phyloP scores from a whole-genome alignment of 2,797 vertebrate species.

The Megaceryle alcyon region DNA sequence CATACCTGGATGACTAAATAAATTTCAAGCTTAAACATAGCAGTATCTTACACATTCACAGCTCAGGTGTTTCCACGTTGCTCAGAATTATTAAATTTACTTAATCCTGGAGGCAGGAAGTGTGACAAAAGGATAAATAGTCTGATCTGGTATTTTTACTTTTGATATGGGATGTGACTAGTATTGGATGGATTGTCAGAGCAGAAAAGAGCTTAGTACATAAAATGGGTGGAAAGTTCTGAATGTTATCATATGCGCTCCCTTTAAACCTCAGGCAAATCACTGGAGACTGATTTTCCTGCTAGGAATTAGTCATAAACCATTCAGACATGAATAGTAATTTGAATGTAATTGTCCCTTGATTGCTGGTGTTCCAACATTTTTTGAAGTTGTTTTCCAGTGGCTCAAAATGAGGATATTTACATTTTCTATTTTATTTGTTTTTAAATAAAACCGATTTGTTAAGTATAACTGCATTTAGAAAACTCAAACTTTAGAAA shows the following conservation, averaged over 20 bases:
- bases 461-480: neutral
- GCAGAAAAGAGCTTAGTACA: neutral
- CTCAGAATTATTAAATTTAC: neutral
- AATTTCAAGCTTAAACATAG: neutral
- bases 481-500: neutral
- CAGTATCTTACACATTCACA: neutral
- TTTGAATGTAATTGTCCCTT: neutral
- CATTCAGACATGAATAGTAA: neutral
- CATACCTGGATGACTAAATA: neutral
- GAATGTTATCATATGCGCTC: neutral
- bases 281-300: neutral
- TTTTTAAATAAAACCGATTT: slow-evolving; percentile 2
- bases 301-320: neutral
- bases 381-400: neutral
- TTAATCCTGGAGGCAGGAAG: neutral
- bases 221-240: neutral
- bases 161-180: neutral
- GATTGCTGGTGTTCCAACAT: neutral
- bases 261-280: neutral
- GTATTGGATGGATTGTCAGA: neutral
- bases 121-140: neutral
- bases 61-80: neutral
- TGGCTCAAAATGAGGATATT: neutral
- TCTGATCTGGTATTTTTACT: neutral
- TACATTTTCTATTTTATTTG: slow-evolving; percentile 6